A percentile compares a stretch with the other conserved stretches of the same genome.
phyloP scores from a whole-genome alignment of 2,797 vertebrate species.

The Melanotaenia maccullochi region DNA sequence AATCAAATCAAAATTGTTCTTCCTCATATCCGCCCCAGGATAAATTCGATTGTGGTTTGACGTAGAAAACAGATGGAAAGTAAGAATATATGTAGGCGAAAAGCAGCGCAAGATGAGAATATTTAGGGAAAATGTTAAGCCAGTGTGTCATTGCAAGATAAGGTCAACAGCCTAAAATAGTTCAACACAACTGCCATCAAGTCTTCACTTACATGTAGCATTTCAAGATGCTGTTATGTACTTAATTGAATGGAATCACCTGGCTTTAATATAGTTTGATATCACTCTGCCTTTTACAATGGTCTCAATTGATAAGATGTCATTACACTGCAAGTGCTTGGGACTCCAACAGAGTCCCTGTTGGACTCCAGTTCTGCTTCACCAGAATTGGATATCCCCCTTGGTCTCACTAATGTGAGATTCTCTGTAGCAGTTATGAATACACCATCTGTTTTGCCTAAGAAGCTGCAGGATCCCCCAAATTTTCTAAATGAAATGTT shows the following conservation, averaged over 20 bases:
- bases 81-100: neutral
- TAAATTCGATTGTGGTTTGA: constrained; percentile 47
- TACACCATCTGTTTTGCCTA: neutral
- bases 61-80: constrained; percentile 12
- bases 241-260: neutral
- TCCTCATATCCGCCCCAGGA: constrained; percentile 26
- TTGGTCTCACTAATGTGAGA: neutral
- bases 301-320: neutral
- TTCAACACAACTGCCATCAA: neutral
- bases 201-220: neutral
- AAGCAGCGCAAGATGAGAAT: neutral
- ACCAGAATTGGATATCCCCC: neutral
- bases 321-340: neutral
- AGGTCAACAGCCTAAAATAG: neutral
- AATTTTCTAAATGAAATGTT: neutral
- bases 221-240: neutral
- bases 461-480: neutral
- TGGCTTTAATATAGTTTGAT: neutral
- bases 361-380: neutral
- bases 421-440: neutral
- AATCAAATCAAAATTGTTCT: constrained; percentile 22
- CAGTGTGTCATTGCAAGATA: neutral
- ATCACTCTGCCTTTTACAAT: neutral
- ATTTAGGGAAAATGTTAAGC: constrained; percentile 3
- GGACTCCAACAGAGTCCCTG: neutral